Evolutionary conservation across 2,888 invertebrate genomes (phyloP).

Genomic region (Yponomeuta plumbellus): DNA sequence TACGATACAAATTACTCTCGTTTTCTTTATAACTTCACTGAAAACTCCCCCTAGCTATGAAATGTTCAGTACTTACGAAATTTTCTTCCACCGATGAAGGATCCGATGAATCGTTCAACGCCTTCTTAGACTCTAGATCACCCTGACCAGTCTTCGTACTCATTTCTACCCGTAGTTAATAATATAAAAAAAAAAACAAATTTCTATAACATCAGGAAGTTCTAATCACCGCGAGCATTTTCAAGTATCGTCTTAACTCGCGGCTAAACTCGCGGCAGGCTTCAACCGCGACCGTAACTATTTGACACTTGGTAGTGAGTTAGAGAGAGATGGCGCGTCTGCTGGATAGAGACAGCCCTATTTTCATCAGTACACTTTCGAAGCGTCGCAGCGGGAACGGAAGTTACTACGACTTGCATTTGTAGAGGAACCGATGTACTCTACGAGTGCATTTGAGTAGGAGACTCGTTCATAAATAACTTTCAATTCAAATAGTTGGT

Average conservation of each 20-base stretch:
- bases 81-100: constrained; percentile 33
- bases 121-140: background rate
- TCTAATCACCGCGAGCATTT: background rate
- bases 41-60: background rate
- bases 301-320: constrained; percentile 38
- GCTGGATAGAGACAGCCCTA: constrained; percentile 35
- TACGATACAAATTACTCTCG: no score
- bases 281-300: constrained; percentile 30
- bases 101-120: constrained; percentile 23
- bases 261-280: constrained; percentile 35
- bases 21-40: no score
- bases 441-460: no score
- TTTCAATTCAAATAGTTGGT: no score
- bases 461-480: no score
- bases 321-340: constrained; percentile 35
- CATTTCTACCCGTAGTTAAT: constrained; percentile 8
- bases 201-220: background rate
- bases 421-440: background rate
- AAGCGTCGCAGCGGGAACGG: background rate
- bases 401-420: background rate
- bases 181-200: background rate
- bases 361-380: constrained; percentile 22
- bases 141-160: background rate
- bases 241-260: background rate
- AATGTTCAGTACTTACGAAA: constrained; percentile 32